These are phyloP conservation scores for Brachionus manjavacas DNA, from an alignment of 1,140 invertebrate genomes.

Conservation along the genomic window DNA sequence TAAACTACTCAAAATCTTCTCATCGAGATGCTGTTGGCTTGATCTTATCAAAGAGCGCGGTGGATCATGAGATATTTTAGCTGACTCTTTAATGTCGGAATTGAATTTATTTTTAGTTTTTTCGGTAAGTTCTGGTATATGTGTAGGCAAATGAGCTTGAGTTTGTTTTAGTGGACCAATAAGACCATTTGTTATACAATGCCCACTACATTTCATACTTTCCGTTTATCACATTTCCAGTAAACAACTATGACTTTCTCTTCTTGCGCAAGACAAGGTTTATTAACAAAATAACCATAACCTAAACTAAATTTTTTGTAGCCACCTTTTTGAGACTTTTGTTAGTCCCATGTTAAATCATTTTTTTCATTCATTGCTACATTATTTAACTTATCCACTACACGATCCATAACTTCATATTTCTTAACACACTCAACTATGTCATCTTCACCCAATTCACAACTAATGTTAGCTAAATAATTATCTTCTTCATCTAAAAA, in stretches of 20 bases:
- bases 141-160: background rate
- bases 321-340: too few species aligned
- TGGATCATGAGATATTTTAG: background rate
- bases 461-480: too few species aligned
- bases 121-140: background rate
- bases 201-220: background rate
- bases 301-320: background rate
- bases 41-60: background rate
- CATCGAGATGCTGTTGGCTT: background rate
- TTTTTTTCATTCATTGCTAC: too few species aligned
- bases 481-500: too few species aligned
- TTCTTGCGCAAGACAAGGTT: background rate
- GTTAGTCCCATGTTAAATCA: too few species aligned
- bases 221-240: background rate
- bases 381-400: too few species aligned
- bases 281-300: background rate
- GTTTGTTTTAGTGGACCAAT: background rate
- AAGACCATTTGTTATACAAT: background rate
- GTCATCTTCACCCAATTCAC: too few species aligned
- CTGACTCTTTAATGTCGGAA: background rate
- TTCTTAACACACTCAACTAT: too few species aligned
- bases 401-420: too few species aligned
- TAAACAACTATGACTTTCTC: background rate
- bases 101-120: background rate
- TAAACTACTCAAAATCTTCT: background rate